Conservation (phyloP, 92 coral and sea anemone species). For the Phenganax stokvisi region DNA sequence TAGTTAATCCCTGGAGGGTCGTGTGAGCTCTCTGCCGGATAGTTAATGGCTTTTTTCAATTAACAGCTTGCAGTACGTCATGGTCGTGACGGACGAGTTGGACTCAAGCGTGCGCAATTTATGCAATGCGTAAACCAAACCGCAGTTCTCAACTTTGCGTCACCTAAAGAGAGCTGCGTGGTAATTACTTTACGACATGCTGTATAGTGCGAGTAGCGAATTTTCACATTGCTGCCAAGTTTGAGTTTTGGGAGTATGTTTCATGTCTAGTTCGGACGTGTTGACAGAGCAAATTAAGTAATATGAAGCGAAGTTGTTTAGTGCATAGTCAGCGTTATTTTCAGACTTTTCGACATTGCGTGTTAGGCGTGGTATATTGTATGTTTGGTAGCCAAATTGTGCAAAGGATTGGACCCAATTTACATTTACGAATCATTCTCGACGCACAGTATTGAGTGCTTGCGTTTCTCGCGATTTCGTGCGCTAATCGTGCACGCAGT, state of each 20-base stretch:
- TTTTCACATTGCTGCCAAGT: not conserved
- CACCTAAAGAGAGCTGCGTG: not conserved
- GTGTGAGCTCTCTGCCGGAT: not conserved
- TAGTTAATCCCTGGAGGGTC: not conserved
- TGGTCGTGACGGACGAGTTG: not conserved
- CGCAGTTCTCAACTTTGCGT: not conserved
- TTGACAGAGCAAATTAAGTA: not conserved
- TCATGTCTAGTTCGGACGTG: conserved; percentile 6
- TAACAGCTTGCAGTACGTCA: not conserved
- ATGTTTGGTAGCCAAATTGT: not conserved
- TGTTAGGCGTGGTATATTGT: conserved; percentile 5
- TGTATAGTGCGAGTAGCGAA: not conserved
- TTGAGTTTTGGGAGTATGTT: not conserved
- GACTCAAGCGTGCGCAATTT: conserved; percentile 3
- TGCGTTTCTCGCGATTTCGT: not conserved
- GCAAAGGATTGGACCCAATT: not conserved
- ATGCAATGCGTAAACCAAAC: not conserved
- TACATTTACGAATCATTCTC: not conserved
- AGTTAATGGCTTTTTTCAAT: conserved; percentile 29
- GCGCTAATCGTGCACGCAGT: conserved; percentile 1
- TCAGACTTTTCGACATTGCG: conserved; percentile 3
- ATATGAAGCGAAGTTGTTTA: not conserved
- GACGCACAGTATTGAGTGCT: not conserved
- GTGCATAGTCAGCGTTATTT: conserved; percentile 20
- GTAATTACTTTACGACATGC: not conserved